Percentiles rank a stretch among this genome's conserved stretches.
These are phyloP conservation scores for Eupithecia insigniata DNA, from an alignment of 2,888 invertebrate species.

Conservation along the genomic window DNA sequence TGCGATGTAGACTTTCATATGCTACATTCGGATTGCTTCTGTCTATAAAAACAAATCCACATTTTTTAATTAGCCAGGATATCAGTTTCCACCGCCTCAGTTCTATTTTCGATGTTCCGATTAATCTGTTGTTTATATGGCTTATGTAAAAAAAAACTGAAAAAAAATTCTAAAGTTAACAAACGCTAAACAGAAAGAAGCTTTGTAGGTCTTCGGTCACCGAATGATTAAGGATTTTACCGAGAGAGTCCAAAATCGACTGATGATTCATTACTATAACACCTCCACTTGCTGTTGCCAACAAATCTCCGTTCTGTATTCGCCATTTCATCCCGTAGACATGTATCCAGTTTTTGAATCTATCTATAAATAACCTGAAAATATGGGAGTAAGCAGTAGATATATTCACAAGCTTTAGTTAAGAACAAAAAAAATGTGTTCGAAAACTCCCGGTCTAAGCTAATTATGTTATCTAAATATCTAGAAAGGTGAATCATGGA, in stretches of 20 bases:
- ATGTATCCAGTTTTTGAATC: neutral
- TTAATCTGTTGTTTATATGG: constrained; percentile 7
- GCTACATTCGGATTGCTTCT: neutral
- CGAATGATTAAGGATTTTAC: neutral
- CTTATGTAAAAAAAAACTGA: neutral
- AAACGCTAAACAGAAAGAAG: neutral
- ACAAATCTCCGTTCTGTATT: neutral
- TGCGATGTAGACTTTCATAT: neutral
- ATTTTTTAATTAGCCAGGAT: neutral
- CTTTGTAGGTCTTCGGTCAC: neutral
- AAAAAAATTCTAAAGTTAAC: neutral
- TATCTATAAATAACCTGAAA: neutral
- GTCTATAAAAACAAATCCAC: neutral
- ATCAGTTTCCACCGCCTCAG: neutral
- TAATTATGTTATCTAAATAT: neutral
- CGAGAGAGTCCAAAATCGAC: neutral
- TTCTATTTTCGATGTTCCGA: constrained; percentile 1
- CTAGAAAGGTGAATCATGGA: too few species aligned
- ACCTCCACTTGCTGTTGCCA: neutral
- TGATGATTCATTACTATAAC: neutral
- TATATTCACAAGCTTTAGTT: too few species aligned
- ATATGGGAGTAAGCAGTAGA: neutral
- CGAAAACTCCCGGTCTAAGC: too few species aligned
- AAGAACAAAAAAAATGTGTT: too few species aligned
- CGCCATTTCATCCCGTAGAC: constrained; percentile 5